Base-by-base conservation (phyloP, 2,797 vertebrate genomes). In the Geotria australis region DNA sequence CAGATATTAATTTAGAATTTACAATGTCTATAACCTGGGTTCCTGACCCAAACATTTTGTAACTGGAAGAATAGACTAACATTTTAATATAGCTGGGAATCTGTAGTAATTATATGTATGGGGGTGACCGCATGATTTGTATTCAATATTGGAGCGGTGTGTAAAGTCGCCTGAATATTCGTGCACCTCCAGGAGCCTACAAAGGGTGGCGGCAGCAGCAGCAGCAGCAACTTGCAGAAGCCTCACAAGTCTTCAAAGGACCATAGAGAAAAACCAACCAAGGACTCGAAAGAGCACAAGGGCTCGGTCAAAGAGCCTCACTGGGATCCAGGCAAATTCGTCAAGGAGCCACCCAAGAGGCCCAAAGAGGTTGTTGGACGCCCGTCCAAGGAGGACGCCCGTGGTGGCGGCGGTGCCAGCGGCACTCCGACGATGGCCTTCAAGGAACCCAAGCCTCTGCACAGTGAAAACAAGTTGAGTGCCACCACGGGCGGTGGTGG, bases 391-490 rank as follows among this genome's bases (percentile, higher is more conserved):
- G 51, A 55, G n/a, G 51, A 55, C n/a, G 51, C 51, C 24, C 51
- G 24, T 55, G 51, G 51, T n/a, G 51, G 51, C n/a, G 24, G 8
- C 8, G 9, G 24, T 38, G 24, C 24, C 24, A 38, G 24, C 24
- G 24, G 24, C 24, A 38, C 24, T 2, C 79, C 82, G 61, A 98
- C 94, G 73, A 85, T 82, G 1, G 85, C 86, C 11, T 94, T 94
- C 69, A 98, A 98, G 71, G 91, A 98, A 72, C 88, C 88, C 61
- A 98, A 95, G 68, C 76, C 84, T 70, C 79, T 85, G 3, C 69
- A 86, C 66, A 94, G 91, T 74, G 89, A 95, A 67, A 72, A 81
- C 65, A 95, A 93, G 71, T 73, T 83, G 71, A 88, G 94, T 64
- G 79, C 80, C 62, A 76, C 77, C 69, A 93, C 88, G 59, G 85